A percentile compares a stretch with the other conserved stretches of the same genome.
These are phyloP conservation scores for Lutjanus argentimaculatus DNA, from an alignment of 2,797 vertebrate species.

Conservation along the genomic window DNA sequence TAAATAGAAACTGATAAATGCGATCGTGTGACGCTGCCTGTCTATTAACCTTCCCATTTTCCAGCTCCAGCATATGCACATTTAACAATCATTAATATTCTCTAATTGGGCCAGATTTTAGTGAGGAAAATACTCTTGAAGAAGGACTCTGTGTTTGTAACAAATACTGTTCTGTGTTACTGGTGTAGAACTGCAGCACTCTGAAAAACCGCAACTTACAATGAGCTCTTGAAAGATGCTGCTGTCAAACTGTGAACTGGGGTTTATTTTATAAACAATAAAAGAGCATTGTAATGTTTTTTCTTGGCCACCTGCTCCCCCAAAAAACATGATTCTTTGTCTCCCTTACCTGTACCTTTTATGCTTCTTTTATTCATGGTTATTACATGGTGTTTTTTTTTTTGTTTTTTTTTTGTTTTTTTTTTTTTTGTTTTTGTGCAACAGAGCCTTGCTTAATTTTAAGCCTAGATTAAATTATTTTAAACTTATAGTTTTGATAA, in stretches of 20 bases:
- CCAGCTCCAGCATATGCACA: constrained; percentile 93
- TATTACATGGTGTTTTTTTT: not conserved
- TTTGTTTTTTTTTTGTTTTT: too few relatives aligned
- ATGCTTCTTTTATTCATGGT: not conserved
- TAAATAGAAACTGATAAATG: constrained; percentile 99
- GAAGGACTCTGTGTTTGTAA: constrained; percentile 10
- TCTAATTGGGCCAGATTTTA: constrained; percentile 88
- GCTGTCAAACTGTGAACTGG: not conserved
- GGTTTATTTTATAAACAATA: not conserved
- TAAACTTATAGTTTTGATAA: too few relatives aligned
- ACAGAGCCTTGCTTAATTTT: too few relatives aligned
- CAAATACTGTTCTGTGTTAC: not conserved
- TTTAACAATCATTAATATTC: constrained; percentile 96
- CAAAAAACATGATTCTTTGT: not conserved
- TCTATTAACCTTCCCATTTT: constrained; percentile 99
- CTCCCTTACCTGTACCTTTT: not conserved
- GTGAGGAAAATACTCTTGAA: constrained; percentile 39
- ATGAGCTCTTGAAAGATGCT: not conserved
- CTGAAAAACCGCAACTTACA: not conserved
- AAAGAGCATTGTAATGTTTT: not conserved
- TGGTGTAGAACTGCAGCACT: not conserved
- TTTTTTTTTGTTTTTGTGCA: too few relatives aligned
- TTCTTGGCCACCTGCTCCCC: not conserved
- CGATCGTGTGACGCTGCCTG: constrained; percentile 92
- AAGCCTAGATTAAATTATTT: too few relatives aligned